Conservation (phyloP, 2,888 invertebrate genomes). For the Cabera pusaria region DNA sequence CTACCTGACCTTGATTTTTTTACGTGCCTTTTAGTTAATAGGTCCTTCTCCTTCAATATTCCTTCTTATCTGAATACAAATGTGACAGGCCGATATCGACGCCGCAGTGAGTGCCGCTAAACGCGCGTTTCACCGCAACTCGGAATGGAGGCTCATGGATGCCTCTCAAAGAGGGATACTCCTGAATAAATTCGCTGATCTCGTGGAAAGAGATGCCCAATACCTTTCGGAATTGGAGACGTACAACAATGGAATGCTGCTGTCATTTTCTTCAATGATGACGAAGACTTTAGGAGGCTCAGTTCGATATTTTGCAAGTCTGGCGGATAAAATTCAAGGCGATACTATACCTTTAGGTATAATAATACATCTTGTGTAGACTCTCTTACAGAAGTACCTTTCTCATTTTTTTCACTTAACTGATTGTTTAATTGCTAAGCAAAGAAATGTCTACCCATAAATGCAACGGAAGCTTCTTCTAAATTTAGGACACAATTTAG, state of each 20-base stretch:
- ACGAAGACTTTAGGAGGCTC: slow-evolving; percentile 48
- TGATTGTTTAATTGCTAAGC: too few species aligned
- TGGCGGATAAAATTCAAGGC: slow-evolving; percentile 93
- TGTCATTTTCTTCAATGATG: slow-evolving; percentile 37
- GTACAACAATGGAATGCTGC: slow-evolving; percentile 5
- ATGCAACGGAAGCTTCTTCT: too few species aligned
- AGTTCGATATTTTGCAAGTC: slow-evolving; percentile 92
- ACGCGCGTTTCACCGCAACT: slow-evolving; percentile 82
- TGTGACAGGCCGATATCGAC: slow-evolving; percentile 8
- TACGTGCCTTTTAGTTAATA: too few species aligned
- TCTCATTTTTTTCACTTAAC: too few species aligned
- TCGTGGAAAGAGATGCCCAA: slow-evolving; percentile 6
- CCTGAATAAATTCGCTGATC: slow-evolving; percentile 86
- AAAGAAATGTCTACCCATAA: too few species aligned
- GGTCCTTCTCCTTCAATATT: too few species aligned
- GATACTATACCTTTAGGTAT: slow-evolving; percentile 61
- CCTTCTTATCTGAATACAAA: too few species aligned
- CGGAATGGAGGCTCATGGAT: slow-evolving; percentile 91
- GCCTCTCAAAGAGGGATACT: slow-evolving; percentile 90
- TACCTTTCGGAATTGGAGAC: slow-evolving; percentile 3
- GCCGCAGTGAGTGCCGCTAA: slow-evolving; percentile 7
- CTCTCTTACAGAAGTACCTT: too few species aligned
- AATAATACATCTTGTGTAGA: too few species aligned
- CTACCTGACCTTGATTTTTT: too few species aligned
- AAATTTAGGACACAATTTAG: too few species aligned